Evolutionary conservation across 1,140 invertebrate species (phyloP).

Genomic region (Papilio xuthus): DNA sequence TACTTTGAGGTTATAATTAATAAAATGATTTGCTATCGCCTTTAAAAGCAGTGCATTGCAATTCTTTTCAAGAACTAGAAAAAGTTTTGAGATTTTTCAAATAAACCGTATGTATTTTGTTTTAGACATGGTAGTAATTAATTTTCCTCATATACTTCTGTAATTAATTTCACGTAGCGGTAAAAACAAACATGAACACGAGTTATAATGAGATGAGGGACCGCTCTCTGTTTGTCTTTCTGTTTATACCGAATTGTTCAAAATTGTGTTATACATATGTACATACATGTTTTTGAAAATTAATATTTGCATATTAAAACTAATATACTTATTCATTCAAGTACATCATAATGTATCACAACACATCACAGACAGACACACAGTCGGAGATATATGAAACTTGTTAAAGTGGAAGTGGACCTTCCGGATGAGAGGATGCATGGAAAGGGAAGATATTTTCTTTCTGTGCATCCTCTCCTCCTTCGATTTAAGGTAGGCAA

Average conservation of each 20-base stretch:
- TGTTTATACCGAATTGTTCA: constrained; percentile 28
- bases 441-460: no score
- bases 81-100: not conserved
- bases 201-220: constrained; percentile 53
- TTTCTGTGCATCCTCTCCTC: no score
- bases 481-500: no score
- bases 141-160: constrained; percentile 49
- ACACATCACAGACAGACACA: no score
- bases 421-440: no score
- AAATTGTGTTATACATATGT: not conserved
- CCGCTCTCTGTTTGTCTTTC: constrained; percentile 46
- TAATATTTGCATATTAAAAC: not conserved
- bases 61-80: not conserved
- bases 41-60: no score
- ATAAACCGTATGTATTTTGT: not conserved
- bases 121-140: constrained; percentile 39
- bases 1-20: no score
- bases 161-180: constrained; percentile 60
- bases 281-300: constrained; percentile 13
- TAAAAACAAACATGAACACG: constrained; percentile 54
- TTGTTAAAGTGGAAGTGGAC: no score
- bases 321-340: not conserved
- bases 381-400: no score
- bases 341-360: no score
- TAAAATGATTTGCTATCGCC: no score